Percentiles rank a stretch among this genome's conserved stretches.
Evolutionary conservation across 2,113 vertebrate species (phyloP).

Genomic region (Varanus salvator): DNA sequence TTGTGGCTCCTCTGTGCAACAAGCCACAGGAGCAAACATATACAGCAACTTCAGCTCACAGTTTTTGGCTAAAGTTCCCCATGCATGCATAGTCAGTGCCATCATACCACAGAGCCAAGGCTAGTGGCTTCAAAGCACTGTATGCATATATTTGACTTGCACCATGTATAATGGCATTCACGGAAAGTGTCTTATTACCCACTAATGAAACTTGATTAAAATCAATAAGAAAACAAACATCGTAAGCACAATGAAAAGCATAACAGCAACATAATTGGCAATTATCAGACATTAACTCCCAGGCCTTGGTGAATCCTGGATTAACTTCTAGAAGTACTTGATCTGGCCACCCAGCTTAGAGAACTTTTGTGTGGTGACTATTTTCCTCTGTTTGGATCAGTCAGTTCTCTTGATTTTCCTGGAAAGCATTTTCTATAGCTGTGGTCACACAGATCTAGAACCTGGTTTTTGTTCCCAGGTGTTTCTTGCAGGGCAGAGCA

Average conservation of each 20-base stretch:
- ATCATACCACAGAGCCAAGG: neutral
- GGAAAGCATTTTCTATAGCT: neutral
- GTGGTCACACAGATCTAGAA: neutral
- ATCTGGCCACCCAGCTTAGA: neutral
- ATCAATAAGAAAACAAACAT: neutral
- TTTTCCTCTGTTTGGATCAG: neutral
- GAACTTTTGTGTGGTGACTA: neutral
- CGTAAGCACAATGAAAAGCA: too few relatives aligned
- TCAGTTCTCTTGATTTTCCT: neutral
- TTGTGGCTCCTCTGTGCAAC: neutral
- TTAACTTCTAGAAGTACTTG: neutral
- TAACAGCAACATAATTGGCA: neutral
- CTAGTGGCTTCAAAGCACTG: too few relatives aligned
- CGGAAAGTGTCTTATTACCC: too few relatives aligned
- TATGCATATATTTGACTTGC: neutral
- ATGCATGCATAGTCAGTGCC: neutral
- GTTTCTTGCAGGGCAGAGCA: neutral
- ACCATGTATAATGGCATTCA: too few relatives aligned
- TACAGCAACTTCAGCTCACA: neutral
- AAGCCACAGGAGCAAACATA: neutral
- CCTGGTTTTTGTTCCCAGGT: neutral
- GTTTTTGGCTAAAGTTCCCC: neutral
- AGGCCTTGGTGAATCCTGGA: neutral
- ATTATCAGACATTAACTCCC: neutral
- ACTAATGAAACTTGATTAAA: neutral